Evolutionary conservation across 92 coral and sea anemone genomes (phyloP), one percentile per base, ranked within the genome.

Genomic region (Epizoanthus scotinus): DNA sequence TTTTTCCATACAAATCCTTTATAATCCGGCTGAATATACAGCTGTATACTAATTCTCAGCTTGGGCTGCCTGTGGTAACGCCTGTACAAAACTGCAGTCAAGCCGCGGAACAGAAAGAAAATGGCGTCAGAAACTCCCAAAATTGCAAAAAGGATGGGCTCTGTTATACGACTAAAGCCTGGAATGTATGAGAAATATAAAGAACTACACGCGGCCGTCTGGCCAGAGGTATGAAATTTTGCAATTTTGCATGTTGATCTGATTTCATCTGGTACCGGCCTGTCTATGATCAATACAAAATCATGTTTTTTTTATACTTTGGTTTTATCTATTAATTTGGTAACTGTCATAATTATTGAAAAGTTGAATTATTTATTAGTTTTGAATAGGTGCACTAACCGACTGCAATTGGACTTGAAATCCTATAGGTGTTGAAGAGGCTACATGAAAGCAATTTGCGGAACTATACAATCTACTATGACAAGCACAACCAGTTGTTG

Each of bases 161-260:
- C 97, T 10, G 97, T 92, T 10, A 92, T 92, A 56, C 90, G 90
- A 52, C 84, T 92, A 21, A 92, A 87, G 81, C 92, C 92, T 38
- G 97, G 84, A n/a, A 71, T 66, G 94, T 92, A 90, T 42, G 92
- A 90, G 42, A 71, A 71, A 38, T 92, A 92, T 69, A 92, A 92
- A 73, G 86, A 92, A 66, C 97, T 92, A 5, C 97, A 92, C 68
- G 97, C 97, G 38, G 91, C 92, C 18, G 97, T 87, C 8, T 92
- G 97, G 97, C 97, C 97, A 13, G 19, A 90, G 87, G 97, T 92
- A 59, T 52, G 56, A 17, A 19, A 19, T n/a, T 19, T 26, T 12
- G 8, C 56, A 18, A 38, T 42, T 42, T 10, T 20, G 20, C 19
- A 13, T 9, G 61, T 40, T 66, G 36, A 34, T 34, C 40, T n/a